Percentiles rank a stretch among this genome's conserved stretches.
phyloP scores from a whole-genome alignment of 2,888 invertebrate species.

The Periphyllus acericola region DNA sequence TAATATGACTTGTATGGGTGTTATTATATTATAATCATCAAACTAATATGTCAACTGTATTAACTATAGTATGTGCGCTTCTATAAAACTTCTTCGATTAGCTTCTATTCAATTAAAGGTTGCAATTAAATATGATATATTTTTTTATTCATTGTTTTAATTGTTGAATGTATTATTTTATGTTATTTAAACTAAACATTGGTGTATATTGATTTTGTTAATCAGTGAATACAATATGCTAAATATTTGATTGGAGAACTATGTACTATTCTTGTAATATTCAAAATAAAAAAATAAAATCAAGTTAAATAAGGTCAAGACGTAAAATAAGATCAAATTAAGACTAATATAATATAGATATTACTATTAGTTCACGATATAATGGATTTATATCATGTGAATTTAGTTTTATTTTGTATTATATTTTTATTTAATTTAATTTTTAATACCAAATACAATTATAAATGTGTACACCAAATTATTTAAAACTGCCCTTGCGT shows the following conservation, averaged over 20 bases:
- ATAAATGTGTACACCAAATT: neutral
- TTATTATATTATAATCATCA: neutral
- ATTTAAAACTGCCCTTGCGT: no score
- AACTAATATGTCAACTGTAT: neutral
- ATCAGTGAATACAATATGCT: neutral
- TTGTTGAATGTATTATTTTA: neutral
- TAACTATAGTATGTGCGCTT: no score
- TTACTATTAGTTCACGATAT: neutral
- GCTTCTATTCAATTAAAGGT: no score
- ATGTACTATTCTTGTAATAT: neutral
- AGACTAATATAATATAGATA: neutral
- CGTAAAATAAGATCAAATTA: neutral
- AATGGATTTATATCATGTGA: neutral
- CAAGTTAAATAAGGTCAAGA: constrained; percentile 18
- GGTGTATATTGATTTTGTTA: neutral
- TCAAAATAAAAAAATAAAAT: constrained; percentile 27
- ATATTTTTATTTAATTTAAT: neutral
- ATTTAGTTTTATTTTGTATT: neutral
- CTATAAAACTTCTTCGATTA: neutral
- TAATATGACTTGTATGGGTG: no score
- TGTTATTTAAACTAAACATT: neutral
- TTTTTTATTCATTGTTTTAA: neutral
- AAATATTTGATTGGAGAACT: neutral
- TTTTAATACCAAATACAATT: no score
- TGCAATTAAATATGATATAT: neutral